Evolutionary conservation across 2,888 invertebrate genomes (phyloP), one percentile per base, ranked within the genome.

Genomic region (Masnerella sp.): DNA sequence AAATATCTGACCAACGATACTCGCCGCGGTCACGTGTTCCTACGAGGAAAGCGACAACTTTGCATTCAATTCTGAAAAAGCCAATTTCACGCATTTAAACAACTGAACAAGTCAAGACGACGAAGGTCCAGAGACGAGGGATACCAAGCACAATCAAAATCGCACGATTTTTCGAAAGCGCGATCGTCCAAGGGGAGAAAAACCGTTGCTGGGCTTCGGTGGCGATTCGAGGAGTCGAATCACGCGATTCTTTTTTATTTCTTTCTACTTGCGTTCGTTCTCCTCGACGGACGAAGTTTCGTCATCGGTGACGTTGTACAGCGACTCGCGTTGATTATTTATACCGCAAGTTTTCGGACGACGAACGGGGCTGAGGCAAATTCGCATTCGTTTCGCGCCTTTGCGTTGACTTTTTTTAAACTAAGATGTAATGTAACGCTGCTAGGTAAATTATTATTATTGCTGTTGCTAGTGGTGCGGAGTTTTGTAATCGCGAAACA

Each of bases 141-240:
- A 25, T 25, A 25, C 14, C 4, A 42, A 75, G 68, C 68, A 62
- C 67, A 72, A 73, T 65, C 43, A 69, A 69, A 64, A 49, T 65
- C 56, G 58, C 64, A 75, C 76, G 64, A 75, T 73, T 68, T 75
- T 45, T 30, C n/a, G n/a, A n/a, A n/a, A n/a, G n/a, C n/a, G n/a
- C 18, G n/a, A 14, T 30, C 20, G 59, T 77, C 76, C 75, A 76
- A 75, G 68, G 74, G 78, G 77, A 77, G 73, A 78, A 78, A 83
- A 78, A 81, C 82, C 80, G 82, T 77, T 83, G 84, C 84, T 85
- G 85, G 85, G 84, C 84, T 85, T 85, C 81, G 82, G 83, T 40
- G 2, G 2, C 9, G 1, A 40, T 49, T 30, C 34, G 15, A 15
- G 7, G 17, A 14, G 43, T n/a, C 20, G 17, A 20, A n/a, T n/a